Evolutionary conservation across 2,888 invertebrate genomes (phyloP).

Genomic region (Phrixothrix hirtus): DNA sequence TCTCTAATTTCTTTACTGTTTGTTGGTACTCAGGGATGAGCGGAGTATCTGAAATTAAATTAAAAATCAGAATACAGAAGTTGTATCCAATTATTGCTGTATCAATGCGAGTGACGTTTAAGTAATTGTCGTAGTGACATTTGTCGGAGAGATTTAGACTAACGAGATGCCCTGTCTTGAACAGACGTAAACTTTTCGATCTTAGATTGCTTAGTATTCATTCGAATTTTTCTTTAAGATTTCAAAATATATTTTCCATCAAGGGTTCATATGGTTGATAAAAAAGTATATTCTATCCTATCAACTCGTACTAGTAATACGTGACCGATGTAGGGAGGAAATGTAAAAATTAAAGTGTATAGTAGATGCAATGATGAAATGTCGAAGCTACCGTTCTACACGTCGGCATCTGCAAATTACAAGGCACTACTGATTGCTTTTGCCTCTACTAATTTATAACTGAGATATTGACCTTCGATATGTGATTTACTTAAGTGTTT

Average conservation of each 20-base stretch:
- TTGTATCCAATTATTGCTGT: constrained; percentile 53
- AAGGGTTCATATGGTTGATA: no score
- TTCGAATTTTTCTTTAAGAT: constrained; percentile 11
- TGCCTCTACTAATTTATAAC: constrained; percentile 27
- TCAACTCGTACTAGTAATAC: constrained; percentile 6
- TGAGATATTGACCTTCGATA: constrained; percentile 22
- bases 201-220: constrained; percentile 20
- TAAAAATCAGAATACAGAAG: constrained; percentile 50
- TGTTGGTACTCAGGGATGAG: constrained; percentile 4
- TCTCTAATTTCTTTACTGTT: constrained; percentile 15
- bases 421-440: constrained; percentile 28
- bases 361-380: constrained; percentile 24
- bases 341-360: constrained; percentile 14
- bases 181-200: constrained; percentile 31
- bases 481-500: background rate
- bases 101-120: constrained; percentile 53
- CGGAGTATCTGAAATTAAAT: constrained; percentile 47
- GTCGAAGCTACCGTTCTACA: constrained; percentile 29
- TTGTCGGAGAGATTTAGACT: constrained; percentile 35
- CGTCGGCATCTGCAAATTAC: constrained; percentile 32
- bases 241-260: no score
- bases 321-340: constrained; percentile 5
- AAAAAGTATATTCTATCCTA: no score
- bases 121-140: constrained; percentile 47
- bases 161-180: constrained; percentile 33